Base-by-base conservation (phyloP, 1,140 invertebrate species). In the Steinernema feltiae region DNA sequence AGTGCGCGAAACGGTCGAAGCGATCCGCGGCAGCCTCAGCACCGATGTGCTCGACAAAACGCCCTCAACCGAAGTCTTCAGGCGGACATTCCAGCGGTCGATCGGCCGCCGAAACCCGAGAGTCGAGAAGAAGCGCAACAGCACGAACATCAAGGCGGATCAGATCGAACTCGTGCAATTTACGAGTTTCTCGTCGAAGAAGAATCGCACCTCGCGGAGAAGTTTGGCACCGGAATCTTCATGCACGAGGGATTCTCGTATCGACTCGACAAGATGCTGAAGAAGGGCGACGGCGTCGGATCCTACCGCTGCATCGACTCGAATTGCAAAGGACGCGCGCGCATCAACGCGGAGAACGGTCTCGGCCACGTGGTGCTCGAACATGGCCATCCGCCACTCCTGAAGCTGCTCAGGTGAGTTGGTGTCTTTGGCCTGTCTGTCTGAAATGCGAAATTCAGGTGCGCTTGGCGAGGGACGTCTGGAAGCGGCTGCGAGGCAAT, bases 201-300 rank as follows among this genome's bases (percentile, higher is more conserved):
- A 63, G 24, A 63, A 63, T 21, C 53, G 53, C 12, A 63, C 53
- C 24, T 63, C 53, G 15, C 24, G 12, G 53, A 63, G 12, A 63
- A 63, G 24, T 63, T 63, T 21, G 53, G 53, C 53, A 63, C 53
- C 3, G 53, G 53, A 15, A 63, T 63, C 53, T 63, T 63, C 53
- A 63, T 63, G 53, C 24, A 63, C 53, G 53, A 15, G 7, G 53
- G 53, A 3, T 63, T 15, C 24, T 63, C 53, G 2, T 63, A 63
- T 27, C 53, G 53, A 7, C 24, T 63, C 7, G 53, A 63, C 53
- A 63, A 63, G 24, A 63, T 63, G 12, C 24, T 63, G 3, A 63
- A 63, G 24, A 63, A 63, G 53, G 24, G 7, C 15, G 53, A 63
- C 7, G 53, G 53, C 53, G 7, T 3, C 24, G 53, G 12, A 3